These are phyloP conservation scores for Rhincodon typus DNA, from an alignment of 2,797 vertebrate genomes.

Conservation along the genomic window DNA sequence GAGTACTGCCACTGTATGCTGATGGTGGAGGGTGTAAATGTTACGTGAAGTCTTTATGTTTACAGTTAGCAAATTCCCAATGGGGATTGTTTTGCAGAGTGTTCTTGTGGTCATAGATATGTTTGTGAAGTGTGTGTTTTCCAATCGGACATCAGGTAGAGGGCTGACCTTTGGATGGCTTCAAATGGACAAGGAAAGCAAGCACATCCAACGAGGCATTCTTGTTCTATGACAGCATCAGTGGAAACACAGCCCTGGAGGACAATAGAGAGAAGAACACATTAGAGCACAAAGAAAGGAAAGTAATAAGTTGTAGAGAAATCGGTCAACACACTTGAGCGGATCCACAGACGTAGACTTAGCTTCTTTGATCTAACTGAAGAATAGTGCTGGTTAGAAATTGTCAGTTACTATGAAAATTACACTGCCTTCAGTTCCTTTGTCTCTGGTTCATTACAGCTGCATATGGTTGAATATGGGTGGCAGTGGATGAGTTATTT, in stretches of 20 bases:
- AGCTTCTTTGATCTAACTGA: background rate
- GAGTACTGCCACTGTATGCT: too few species aligned
- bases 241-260: background rate
- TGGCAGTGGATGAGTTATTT: background rate
- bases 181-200: background rate
- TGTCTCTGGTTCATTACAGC: background rate
- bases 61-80: background rate
- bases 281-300: background rate
- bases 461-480: background rate
- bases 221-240: background rate
- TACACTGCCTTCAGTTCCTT: background rate
- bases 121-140: background rate
- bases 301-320: background rate
- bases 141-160: background rate
- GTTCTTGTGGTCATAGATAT: background rate
- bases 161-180: background rate
- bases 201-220: background rate
- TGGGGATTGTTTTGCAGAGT: background rate
- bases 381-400: background rate
- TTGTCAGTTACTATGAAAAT: background rate
- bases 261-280: background rate
- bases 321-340: background rate
- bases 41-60: background rate
- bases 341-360: background rate
- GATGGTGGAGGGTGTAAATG: background rate